Evolutionary conservation across 2,113 vertebrate species (phyloP), one percentile per base, ranked within the genome.

Genomic region (Salvelinus alpinus): DNA sequence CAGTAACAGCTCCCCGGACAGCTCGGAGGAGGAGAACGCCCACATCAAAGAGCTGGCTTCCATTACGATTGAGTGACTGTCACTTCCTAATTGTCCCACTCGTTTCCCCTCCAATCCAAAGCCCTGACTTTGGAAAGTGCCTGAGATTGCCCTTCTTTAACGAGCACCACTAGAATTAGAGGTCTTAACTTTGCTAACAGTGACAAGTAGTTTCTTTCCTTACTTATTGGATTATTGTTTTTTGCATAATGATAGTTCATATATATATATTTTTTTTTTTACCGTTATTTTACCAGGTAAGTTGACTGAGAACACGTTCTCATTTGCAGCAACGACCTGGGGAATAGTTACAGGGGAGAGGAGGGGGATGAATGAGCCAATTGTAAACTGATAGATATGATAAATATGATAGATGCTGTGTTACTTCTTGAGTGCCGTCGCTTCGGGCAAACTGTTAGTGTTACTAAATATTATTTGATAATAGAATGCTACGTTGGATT

Each of bases 101-200:
- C 34, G 1, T 7, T 8, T 24, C 70, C 24, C 51, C 7, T 83
- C 78, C 76, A 78, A 72, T 80, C 77, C 31, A 84, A 84, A 77
- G 83, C 74, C 72, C 25, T 85, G 93, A 92, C 93, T 95, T 95
- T 95, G 94, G 94, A 94, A 96, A 97, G 95, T 96, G 95, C 96
- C 96, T 97, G 95, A 96, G 94, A 91, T 93, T 95, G 92, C 91
- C 92, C 87, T 90, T 93, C 93, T 92, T 44, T 75, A 78, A 69
- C 78, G 60, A 81, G 81, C 84, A 77, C 90, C 89, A 1, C 29
- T 25, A 22, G 76, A 13, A 83, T 69, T 71, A 78, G 34, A 74
- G 27, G 64, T 84, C 80, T 81, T 72, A 80, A 85, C 78, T 89
- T 85, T 78, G 78, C 80, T 78, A 76, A 79, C 71, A 69, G 73